Evolutionary conservation across 1,140 invertebrate species (phyloP), one percentile per base, ranked within the genome.

Genomic region (Contarinia nasturtii): DNA sequence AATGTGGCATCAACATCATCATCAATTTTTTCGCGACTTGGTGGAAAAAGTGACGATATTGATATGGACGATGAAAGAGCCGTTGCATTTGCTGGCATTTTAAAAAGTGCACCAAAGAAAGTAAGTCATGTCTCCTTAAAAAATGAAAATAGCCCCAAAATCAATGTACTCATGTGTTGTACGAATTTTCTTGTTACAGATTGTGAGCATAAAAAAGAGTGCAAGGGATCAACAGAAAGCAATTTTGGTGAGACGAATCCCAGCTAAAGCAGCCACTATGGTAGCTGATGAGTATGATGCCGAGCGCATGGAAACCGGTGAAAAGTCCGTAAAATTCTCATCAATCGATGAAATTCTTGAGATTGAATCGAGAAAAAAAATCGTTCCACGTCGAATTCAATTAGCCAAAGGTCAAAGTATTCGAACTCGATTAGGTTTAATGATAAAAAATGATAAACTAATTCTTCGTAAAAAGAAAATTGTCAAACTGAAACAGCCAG

Each of bases 251-350:
- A 58, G 60, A 44, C 63, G 61, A 42, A 59, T 61, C 21, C 60
- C 61, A 0, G 36, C 63, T 0, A 61, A 62, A 45, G 27, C 50
- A n/a, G 53, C 56, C 20, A 54, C 52, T 44, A 57, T 57, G 43
- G 53, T 53, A 43, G 20, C 48, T 1, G 59, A 59, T 17, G 42
- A 47, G 3, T 48, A 41, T 20, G 41, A 36, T 2, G 51, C 53
- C 14, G 56, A 58, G 7, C 55, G 54, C 46, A 54, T 57, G 54
- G 52, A 61, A n/a, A 45, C 2, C 41, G 49, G 33, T 33, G 61
- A 63, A 37, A 64, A 64, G 49, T 55, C 59, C 48, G 61, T 64
- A 0, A 59, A 59, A 46, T 64, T 64, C 40, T 61, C 61, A 7
- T 56, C 58, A 0, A 59, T 57, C 10, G 61, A 60, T 1, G 61